A percentile compares a stretch with the other conserved stretches of the same genome.
phyloP scores from a whole-genome alignment of 23 tunicate genomes.

The Ciona savignyi region DNA sequence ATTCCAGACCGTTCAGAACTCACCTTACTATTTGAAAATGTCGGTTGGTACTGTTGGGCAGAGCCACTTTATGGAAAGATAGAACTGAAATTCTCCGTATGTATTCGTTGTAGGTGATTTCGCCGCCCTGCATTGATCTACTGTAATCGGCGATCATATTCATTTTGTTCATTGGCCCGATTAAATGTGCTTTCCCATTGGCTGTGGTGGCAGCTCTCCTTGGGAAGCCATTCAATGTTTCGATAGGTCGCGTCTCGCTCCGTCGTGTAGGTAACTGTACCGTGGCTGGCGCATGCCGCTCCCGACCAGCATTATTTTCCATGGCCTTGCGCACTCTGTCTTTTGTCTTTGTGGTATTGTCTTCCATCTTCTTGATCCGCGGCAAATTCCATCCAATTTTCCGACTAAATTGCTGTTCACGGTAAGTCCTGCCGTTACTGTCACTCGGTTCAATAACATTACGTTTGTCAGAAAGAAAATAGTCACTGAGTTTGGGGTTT shows the following conservation, averaged over 20 bases:
- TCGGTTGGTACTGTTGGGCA: conserved; percentile 54
- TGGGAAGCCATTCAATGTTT: conserved; percentile 24
- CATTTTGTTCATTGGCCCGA: conserved; percentile 95
- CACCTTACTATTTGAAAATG: conserved; percentile 78
- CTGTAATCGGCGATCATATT: conserved; percentile 88
- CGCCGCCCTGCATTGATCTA: conserved; percentile 44
- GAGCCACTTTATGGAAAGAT: conserved; percentile 62
- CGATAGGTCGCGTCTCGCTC: not conserved
- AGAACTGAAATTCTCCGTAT: conserved; percentile 64
- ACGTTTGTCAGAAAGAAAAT: not conserved
- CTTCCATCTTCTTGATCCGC: not conserved
- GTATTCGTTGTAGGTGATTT: conserved; percentile 70
- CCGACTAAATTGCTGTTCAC: not conserved
- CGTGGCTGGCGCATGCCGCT: conserved; percentile 16
- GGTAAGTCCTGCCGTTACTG: not conserved
- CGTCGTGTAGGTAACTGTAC: conserved; percentile 28
- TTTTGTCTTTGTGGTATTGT: not conserved
- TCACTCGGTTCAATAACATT: not conserved
- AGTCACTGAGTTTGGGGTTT: not conserved
- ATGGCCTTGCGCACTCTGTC: too few relatives aligned
- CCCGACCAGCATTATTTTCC: not conserved
- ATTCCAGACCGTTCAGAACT: not conserved
- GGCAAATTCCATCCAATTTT: not conserved
- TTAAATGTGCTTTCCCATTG: conserved; percentile 67
- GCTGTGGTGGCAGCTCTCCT: conserved; percentile 54